Evolutionary conservation across 2,113 vertebrate species (phyloP).

Genomic region (Jaculus jaculus): DNA sequence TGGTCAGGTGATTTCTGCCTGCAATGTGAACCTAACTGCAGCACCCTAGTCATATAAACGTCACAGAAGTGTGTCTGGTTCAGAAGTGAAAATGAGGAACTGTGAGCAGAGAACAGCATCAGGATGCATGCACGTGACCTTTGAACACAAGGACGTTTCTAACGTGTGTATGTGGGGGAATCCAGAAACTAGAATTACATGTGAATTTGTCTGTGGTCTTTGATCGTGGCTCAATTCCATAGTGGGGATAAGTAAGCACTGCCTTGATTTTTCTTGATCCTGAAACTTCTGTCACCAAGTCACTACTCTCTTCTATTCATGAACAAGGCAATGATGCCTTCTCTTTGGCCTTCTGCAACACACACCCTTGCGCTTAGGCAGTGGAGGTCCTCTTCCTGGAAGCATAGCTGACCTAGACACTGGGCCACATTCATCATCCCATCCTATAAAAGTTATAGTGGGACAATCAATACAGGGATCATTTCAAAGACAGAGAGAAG

Average conservation of each 20-base stretch:
- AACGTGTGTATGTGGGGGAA: no score
- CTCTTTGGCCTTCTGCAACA: neutral
- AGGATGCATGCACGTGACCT: neutral
- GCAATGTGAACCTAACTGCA: no score
- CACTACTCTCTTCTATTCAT: neutral
- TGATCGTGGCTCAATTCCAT: neutral
- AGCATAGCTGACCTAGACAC: neutral
- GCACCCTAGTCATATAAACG: neutral
- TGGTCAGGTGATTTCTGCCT: no score
- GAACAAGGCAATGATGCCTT: neutral
- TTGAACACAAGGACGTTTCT: neutral
- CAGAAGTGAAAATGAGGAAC: neutral
- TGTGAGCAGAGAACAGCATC: neutral
- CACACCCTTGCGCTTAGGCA: neutral
- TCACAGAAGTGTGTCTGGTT: neutral
- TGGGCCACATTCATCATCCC: neutral
- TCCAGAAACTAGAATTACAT: slow-evolving; percentile 4
- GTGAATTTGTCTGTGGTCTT: neutral
- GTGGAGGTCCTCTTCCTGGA: neutral
- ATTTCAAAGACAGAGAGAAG: slow-evolving; percentile 9
- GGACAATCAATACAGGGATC: neutral
- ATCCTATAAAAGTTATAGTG: neutral
- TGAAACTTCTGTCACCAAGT: neutral
- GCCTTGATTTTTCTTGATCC: neutral
- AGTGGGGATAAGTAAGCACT: neutral